Percentiles rank a stretch among this genome's conserved stretches.
Conservation (phyloP, 2,888 invertebrate genomes). For the Platycnemis pennipes region DNA sequence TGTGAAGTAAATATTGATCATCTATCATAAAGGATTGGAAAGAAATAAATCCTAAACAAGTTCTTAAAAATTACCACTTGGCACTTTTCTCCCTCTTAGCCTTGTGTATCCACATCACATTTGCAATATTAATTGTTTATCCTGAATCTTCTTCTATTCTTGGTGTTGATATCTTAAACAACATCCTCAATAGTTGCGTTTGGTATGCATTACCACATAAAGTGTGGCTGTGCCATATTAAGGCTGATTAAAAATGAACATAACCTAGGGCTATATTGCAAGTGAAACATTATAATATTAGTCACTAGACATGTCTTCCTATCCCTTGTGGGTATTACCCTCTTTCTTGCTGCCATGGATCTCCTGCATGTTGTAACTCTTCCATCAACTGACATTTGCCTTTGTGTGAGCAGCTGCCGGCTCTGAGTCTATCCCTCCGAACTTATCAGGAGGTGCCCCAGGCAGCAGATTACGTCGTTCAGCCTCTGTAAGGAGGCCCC, state of each 20-base stretch:
- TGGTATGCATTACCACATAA: background rate
- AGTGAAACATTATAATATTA: background rate
- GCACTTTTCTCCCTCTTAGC: no score
- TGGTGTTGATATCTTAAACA: no score
- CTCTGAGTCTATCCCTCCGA: slow-evolving; percentile 39
- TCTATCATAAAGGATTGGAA: no score
- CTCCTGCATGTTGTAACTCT: slow-evolving; percentile 57
- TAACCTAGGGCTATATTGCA: background rate
- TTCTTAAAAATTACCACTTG: no score
- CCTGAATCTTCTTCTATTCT: no score
- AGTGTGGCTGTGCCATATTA: background rate
- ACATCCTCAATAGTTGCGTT: background rate
- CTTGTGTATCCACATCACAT: no score
- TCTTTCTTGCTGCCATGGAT: slow-evolving; percentile 47
- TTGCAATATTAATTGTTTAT: no score
- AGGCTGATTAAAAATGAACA: background rate
- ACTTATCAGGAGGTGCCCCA: slow-evolving; percentile 51
- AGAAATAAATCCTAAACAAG: no score
- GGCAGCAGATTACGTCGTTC: slow-evolving; percentile 59
- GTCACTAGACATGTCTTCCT: slow-evolving; percentile 16
- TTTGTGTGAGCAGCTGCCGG: slow-evolving; percentile 59
- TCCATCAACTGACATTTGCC: slow-evolving; percentile 58
- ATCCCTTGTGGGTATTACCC: slow-evolving; percentile 40
- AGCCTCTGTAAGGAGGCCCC: slow-evolving; percentile 60
- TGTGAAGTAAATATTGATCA: no score